A percentile compares a stretch with the other conserved stretches of the same genome.
These are phyloP conservation scores for Alviniconcha strummeri DNA, from an alignment of 2,888 invertebrate genomes.

Conservation along the genomic window DNA sequence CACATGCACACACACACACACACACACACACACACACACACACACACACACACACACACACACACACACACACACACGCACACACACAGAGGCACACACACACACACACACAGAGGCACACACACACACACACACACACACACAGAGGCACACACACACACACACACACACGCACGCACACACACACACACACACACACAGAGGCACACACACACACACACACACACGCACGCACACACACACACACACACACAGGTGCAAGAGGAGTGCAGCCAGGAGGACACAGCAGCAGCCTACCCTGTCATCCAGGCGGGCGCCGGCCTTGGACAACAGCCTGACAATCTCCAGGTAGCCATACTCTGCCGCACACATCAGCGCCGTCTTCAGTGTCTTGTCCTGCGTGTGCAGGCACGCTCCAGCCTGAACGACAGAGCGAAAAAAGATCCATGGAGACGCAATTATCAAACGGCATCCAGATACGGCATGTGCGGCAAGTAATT, in stretches of 20 bases:
- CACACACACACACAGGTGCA: neutral
- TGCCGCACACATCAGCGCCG: conserved; percentile 87
- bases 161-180: no score
- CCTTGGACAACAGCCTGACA: conserved; percentile 85
- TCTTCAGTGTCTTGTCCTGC: conserved; percentile 83
- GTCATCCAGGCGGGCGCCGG: conserved; percentile 85
- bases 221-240: neutral
- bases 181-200: no score
- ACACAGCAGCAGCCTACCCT: conserved; percentile 74
- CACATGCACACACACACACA: neutral
- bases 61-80: neutral
- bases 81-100: neutral
- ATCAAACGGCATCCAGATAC: no score
- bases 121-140: no score
- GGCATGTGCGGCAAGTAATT: no score
- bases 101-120: no score
- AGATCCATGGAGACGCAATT: no score
- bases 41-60: neutral
- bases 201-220: neutral
- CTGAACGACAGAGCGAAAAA: conserved; percentile 61
- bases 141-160: neutral
- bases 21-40: conserved; percentile 11
- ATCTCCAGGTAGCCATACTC: conserved; percentile 79
- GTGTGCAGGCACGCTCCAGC: conserved; percentile 83
- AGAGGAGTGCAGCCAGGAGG: neutral